Percentiles rank a stretch among this genome's conserved stretches.
These are phyloP conservation scores for Zaprionus obscuricornis DNA, from an alignment of 2,888 invertebrate species.

Conservation along the genomic window DNA sequence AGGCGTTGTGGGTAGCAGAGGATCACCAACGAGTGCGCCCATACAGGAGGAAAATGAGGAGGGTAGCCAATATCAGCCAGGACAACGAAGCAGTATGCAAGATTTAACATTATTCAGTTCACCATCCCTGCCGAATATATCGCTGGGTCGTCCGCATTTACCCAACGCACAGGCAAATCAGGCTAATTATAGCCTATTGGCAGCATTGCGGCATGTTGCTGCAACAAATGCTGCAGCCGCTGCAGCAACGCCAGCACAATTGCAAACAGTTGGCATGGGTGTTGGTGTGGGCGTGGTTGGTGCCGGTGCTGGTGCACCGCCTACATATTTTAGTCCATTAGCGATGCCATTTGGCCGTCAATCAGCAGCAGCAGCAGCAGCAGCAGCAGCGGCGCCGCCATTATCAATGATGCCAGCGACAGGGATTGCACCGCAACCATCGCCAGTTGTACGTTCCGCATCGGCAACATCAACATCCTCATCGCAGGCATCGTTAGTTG, in stretches of 20 bases:
- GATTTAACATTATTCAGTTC: constrained; percentile 94
- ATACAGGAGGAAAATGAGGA: constrained; percentile 93
- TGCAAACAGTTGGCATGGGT: background rate
- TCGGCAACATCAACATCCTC: constrained; percentile 82
- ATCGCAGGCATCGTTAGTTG: constrained; percentile 80
- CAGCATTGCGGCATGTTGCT: constrained; percentile 80
- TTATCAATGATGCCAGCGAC: constrained; percentile 64
- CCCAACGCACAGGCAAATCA: constrained; percentile 81
- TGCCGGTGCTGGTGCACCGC: constrained; percentile 71
- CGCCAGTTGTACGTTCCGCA: constrained; percentile 85
- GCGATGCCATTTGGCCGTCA: constrained; percentile 76
- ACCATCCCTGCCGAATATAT: constrained; percentile 98
- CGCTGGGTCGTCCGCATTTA: constrained; percentile 92
- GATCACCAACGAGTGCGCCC: constrained; percentile 88
- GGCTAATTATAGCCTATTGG: constrained; percentile 79
- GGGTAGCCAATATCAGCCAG: constrained; percentile 86
- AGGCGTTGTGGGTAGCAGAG: constrained; percentile 85
- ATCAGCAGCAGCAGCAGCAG: too few species aligned
- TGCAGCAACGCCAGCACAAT: constrained; percentile 20
- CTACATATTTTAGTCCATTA: constrained; percentile 80
- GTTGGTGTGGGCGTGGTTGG: constrained; percentile 39
- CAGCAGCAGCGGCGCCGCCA: constrained; percentile 33
- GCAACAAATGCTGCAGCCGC: constrained; percentile 48
- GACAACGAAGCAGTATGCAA: constrained; percentile 88
- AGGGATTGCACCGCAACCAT: constrained; percentile 69